A percentile compares a stretch with the other conserved stretches of the same genome.
Conservation (phyloP, 2,113 vertebrate species). For the Microcebus ravelobensis region DNA sequence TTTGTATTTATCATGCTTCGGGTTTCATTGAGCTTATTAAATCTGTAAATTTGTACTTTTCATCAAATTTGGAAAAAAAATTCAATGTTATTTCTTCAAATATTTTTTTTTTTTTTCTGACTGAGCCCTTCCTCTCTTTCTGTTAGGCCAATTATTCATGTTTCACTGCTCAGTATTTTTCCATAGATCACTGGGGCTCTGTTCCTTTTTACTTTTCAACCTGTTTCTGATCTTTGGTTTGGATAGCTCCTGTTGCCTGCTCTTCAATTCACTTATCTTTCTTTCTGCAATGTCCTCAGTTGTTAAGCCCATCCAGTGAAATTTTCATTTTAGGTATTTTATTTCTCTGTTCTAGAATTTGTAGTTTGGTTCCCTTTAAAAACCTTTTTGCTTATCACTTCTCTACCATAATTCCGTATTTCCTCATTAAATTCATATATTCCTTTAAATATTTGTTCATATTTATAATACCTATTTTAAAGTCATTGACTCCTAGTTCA, state of each 20-base stretch:
- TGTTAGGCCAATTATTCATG: background rate
- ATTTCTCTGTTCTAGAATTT: conserved; percentile 32
- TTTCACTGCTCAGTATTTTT: background rate
- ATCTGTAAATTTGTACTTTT: background rate
- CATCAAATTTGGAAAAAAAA: background rate
- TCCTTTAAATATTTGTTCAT: conserved; percentile 24
- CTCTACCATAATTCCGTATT: background rate
- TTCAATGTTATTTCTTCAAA: background rate
- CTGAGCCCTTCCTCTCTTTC: background rate
- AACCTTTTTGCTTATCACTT: background rate
- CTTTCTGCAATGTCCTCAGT: background rate
- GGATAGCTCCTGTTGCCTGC: background rate
- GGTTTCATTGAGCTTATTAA: background rate
- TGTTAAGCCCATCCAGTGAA: background rate
- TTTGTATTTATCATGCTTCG: background rate
- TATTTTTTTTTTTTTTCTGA: background rate
- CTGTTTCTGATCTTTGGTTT: background rate
- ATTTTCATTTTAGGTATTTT: background rate
- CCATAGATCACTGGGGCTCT: background rate
- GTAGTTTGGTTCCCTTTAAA: background rate
- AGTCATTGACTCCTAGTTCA: background rate
- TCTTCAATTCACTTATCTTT: background rate
- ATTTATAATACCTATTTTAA: conserved; percentile 11
- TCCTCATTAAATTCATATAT: conserved; percentile 29
- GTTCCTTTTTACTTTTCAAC: background rate